phyloP scores from a whole-genome alignment of 1,140 invertebrate genomes.

The Brachionus rubens region DNA sequence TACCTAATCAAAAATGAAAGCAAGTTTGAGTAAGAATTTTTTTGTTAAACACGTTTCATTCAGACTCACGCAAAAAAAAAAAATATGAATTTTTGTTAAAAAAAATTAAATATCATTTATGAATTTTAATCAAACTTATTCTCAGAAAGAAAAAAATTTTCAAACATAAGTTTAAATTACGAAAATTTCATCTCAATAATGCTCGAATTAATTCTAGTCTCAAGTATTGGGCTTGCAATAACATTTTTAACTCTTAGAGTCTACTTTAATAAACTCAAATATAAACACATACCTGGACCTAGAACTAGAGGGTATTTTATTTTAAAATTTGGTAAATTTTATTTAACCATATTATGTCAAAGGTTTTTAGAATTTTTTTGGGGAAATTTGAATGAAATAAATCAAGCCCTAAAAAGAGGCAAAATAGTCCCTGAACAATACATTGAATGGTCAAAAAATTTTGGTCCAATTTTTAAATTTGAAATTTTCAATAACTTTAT shows the following conservation, averaged over 20 bases:
- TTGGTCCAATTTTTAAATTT: constrained; percentile 13
- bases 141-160: too few relatives aligned
- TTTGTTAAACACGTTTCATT: too few relatives aligned
- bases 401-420: neutral
- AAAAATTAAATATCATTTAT: too few relatives aligned
- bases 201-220: neutral
- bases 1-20: too few relatives aligned
- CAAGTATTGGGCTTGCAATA: neutral
- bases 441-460: neutral
- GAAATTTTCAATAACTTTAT: constrained; percentile 8
- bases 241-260: neutral
- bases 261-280: neutral
- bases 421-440: constrained; percentile 25
- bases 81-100: too few relatives aligned
- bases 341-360: neutral
- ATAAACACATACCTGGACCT: constrained; percentile 20
- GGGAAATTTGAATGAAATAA: neutral
- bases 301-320: neutral
- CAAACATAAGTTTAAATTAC: too few relatives aligned
- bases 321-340: neutral
- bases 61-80: too few relatives aligned
- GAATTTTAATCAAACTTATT: too few relatives aligned
- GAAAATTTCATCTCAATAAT: neutral
- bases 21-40: too few relatives aligned
- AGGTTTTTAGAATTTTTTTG: constrained; percentile 10